Evolutionary conservation across 2,113 vertebrate genomes (phyloP), one percentile per base, ranked within the genome.

Genomic region (Cathartes aura): DNA sequence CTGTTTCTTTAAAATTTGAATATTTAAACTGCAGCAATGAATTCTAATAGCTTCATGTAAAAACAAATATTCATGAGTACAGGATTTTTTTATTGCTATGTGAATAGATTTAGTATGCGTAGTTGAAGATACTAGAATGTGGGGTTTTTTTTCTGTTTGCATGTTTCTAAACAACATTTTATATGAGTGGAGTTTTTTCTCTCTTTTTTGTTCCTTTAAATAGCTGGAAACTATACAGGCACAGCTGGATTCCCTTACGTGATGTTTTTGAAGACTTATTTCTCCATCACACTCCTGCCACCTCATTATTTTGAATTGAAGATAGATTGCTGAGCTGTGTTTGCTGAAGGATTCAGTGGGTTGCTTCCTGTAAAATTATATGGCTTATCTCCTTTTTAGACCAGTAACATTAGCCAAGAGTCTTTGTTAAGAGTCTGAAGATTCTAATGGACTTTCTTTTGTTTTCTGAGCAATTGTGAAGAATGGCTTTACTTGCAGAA

Each of bases 241-340:
- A 78, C 99, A 99, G 98, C 98, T 99, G 99, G 99, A 99, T 98
- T 99, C 99, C 84, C 99, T 99, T 94, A 99, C 98, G 8, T 99
- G 99, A 99, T 96, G 98, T 92, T 97, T 94, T 96, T 76, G 94
- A 98, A 98, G 97, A 96, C 87, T 66, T 89, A 86, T 76, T 98
- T 98, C 94, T 96, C 78, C 93, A 93, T 96, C 95, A 91, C 6
- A 50, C 87, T 97, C 85, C 93, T 97, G 94, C 97, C 96, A 93
- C 93, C 95, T 98, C 98, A 87, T 95, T 97, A 95, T 98, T 98
- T 97, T 89, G 82, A 96, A 84, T 82, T 95, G 97, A 98, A 98
- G 98, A 98, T 95, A 96, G 84, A 98, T 97, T 97, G 95, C 90
- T 93, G 93, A 91, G 89, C 94, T 97, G 78, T 96, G 58, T 97